Evolutionary conservation across 1,140 invertebrate species (phyloP).

Genomic region (Heliconius congener): DNA sequence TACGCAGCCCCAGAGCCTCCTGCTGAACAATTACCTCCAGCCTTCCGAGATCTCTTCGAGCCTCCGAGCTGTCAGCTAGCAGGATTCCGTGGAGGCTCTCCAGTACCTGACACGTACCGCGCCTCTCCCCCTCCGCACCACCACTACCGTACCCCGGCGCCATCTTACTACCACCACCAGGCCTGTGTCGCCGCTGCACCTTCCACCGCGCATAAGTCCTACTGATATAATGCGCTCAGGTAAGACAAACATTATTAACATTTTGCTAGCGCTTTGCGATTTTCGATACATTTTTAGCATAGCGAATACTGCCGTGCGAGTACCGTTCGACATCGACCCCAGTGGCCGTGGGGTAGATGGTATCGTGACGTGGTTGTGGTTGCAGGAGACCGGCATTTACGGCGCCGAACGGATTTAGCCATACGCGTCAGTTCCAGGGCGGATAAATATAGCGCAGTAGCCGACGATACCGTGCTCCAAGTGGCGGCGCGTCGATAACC

Average conservation of each 20-base stretch:
- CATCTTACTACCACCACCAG: conserved; percentile 81
- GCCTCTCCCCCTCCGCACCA: conserved; percentile 73
- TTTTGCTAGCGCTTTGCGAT: conserved; percentile 56
- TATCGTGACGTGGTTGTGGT: conserved; percentile 76
- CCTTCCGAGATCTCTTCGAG: conserved; percentile 72
- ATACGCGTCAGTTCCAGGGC: conserved; percentile 71
- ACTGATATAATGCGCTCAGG: conserved; percentile 70
- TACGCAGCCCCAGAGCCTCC: conserved; percentile 83
- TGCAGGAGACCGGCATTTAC: conserved; percentile 75
- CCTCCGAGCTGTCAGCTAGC: conserved; percentile 83
- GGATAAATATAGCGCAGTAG: conserved; percentile 78
- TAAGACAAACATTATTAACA: conserved; percentile 47
- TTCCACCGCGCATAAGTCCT: conserved; percentile 73
- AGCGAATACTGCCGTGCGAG: conserved; percentile 72
- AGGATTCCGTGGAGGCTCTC: conserved; percentile 82
- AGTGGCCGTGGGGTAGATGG: conserved; percentile 54
- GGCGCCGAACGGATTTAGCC: conserved; percentile 78
- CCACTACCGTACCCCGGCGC: conserved; percentile 75
- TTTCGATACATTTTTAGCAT: conserved; percentile 42
- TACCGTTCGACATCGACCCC: conserved; percentile 53
- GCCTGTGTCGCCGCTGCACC: conserved; percentile 75
- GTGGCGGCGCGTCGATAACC: conserved; percentile 75
- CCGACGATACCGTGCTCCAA: conserved; percentile 71
- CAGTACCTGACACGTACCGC: conserved; percentile 77
- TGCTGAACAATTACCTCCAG: conserved; percentile 72